Percentiles rank a stretch among this genome's conserved stretches.
phyloP scores from a whole-genome alignment of 2,797 vertebrate species.

The Lagocephalus sceleratus region DNA sequence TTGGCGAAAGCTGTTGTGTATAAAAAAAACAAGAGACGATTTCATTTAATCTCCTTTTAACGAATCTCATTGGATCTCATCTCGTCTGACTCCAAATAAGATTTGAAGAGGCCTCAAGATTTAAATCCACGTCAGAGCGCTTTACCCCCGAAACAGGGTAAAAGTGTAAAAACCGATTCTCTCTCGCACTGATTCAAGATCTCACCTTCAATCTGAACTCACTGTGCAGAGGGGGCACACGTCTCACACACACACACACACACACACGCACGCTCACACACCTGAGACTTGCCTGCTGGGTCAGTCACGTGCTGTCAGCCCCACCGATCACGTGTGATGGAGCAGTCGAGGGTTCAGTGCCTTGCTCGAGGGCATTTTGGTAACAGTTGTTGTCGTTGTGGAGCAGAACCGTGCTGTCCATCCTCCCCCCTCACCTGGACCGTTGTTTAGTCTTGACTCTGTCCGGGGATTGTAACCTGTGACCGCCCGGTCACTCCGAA shows the following conservation, averaged over 20 bases:
- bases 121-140: slow-evolving; percentile 2
- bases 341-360: slow-evolving; percentile 61
- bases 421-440: slow-evolving; percentile 28
- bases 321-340: slow-evolving; percentile 44
- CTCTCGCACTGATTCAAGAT: slow-evolving; percentile 9
- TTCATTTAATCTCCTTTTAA: slow-evolving; percentile 28
- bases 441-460: slow-evolving; percentile 13
- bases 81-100: slow-evolving; percentile 1
- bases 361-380: slow-evolving; percentile 66
- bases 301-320: slow-evolving; percentile 26
- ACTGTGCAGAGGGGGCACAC: slow-evolving; percentile 3
- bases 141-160: slow-evolving; percentile 5
- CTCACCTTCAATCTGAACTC: slow-evolving; percentile 9
- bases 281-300: slow-evolving; percentile 27
- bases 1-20: slow-evolving; percentile 29
- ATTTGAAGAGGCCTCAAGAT: no score
- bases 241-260: slow-evolving; percentile 14
- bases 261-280: slow-evolving; percentile 10
- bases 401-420: slow-evolving; percentile 41
- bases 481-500: slow-evolving; percentile 46
- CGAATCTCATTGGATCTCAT: slow-evolving; percentile 20
- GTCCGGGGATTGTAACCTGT: slow-evolving; percentile 58
- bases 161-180: slow-evolving; percentile 2
- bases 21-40: slow-evolving; percentile 2
- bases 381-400: slow-evolving; percentile 28